Evolutionary conservation across 2,797 vertebrate species (phyloP), one percentile per base, ranked within the genome.

Genomic region (Pipistrellus pipistrellus): DNA sequence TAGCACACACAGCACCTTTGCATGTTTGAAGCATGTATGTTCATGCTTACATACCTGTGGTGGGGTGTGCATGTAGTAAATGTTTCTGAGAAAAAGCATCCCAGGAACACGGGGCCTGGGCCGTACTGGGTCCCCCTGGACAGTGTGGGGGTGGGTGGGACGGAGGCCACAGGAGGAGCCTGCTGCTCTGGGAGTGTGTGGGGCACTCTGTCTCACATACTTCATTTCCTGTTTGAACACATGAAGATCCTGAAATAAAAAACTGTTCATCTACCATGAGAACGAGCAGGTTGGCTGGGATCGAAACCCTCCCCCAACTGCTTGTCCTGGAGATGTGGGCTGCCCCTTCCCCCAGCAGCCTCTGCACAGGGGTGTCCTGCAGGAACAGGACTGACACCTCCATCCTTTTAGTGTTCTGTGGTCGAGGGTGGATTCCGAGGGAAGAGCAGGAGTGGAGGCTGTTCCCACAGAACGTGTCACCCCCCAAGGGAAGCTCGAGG

Each of bases 171-270:
- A 88, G 81, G 84, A 89, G 86, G 64, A 64, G 27, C 64, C 72
- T 44, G 51, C 46, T 80, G 9, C 53, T 62, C 53, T 3, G 1
- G 41, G 57, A 35, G 44, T 44, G 44, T 44, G 44, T 44, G 51
- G 25, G 51, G 41, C 0, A 32, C 76, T 38, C 6, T 46, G 86
- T 96, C 71, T 86, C 69, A 85, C 38, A 17, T 9, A 27, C 59
- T n/a, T 69, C 20, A 2, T 44, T 84, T 89, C 90, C 59, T 91
- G 51, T 80, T 41, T 75, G 38, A 82, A 71, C n/a, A 51, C 68
- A 10, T 66, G 51, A 78, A 66, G 30, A 11, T 77, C 78, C 62
- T 95, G 81, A 82, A 76, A 80, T 41, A 32, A 91, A 87, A 80
- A 72, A 6, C 55, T 23, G 0, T 21, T 12, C n/a, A 20, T 17